A percentile compares a stretch with the other conserved stretches of the same genome.
Conservation (phyloP, 2,113 vertebrate species). For the Melanocharis versteri region DNA sequence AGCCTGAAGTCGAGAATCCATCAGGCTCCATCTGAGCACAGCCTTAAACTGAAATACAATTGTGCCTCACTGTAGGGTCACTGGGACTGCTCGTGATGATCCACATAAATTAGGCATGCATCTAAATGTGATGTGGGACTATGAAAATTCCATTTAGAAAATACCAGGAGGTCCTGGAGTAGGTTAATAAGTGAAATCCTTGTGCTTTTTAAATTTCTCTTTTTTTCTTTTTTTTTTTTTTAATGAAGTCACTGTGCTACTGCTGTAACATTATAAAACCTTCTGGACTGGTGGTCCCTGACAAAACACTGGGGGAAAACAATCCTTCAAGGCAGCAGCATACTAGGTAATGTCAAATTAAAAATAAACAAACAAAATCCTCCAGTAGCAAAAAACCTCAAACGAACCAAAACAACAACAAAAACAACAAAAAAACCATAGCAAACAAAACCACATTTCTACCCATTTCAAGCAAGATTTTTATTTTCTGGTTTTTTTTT, state of each 20-base stretch:
- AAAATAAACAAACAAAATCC: neutral
- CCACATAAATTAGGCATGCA: neutral
- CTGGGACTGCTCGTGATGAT: neutral
- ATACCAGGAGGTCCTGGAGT: neutral
- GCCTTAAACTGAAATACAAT: neutral
- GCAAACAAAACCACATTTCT: neutral
- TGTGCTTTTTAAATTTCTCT: neutral
- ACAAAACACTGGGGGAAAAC: neutral
- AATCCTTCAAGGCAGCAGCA: neutral
- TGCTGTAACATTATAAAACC: neutral
- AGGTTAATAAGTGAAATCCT: neutral
- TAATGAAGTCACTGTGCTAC: neutral
- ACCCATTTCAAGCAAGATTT: neutral
- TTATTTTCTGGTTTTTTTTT: neutral
- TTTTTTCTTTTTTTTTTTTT: neutral
- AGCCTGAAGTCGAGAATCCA: neutral
- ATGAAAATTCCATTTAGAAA: conserved; percentile 15
- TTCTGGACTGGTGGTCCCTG: neutral
- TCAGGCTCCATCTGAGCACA: neutral
- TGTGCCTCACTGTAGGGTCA: neutral
- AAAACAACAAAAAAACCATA: neutral
- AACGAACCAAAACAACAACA: neutral
- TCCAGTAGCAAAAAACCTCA: neutral
- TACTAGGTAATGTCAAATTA: neutral
- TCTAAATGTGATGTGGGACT: neutral